Evolutionary conservation across 1,140 invertebrate species (phyloP).

Genomic region (Adelges cooleyi): DNA sequence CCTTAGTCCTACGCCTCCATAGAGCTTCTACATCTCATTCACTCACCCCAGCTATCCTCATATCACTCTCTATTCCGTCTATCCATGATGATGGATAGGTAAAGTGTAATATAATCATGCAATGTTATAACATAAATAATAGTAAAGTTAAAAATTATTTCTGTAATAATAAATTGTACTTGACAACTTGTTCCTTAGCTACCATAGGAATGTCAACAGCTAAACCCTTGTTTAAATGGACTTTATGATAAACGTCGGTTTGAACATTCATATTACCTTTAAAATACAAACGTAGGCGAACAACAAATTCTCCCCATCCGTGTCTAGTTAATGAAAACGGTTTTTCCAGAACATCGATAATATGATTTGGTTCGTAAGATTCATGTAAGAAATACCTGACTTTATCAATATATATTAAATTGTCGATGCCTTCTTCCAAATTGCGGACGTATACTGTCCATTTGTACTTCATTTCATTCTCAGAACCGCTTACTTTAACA

Average conservation of each 20-base stretch:
- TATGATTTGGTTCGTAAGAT: constrained; percentile 26
- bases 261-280: constrained; percentile 24
- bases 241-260: constrained; percentile 16
- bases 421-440: background rate
- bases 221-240: constrained; percentile 1
- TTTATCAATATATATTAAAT: constrained; percentile 13
- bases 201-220: constrained; percentile 10
- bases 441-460: constrained; percentile 30
- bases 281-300: constrained; percentile 16
- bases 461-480: constrained; percentile 23
- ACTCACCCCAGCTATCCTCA: too few species aligned
- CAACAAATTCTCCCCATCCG: constrained; percentile 28
- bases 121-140: too few species aligned
- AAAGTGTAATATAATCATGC: too few species aligned
- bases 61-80: too few species aligned
- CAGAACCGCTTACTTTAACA: constrained; percentile 7
- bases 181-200: constrained; percentile 15
- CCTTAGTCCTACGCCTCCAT: too few species aligned
- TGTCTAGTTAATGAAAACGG: constrained; percentile 28
- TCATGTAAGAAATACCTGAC: constrained; percentile 26
- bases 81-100: too few species aligned
- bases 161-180: constrained; percentile 14
- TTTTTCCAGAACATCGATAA: constrained; percentile 10
- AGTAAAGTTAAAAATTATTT: constrained; percentile 5
- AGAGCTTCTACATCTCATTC: too few species aligned